These are phyloP conservation scores for Globicephala melas DNA, from an alignment of 2,113 vertebrate genomes.

Conservation along the genomic window DNA sequence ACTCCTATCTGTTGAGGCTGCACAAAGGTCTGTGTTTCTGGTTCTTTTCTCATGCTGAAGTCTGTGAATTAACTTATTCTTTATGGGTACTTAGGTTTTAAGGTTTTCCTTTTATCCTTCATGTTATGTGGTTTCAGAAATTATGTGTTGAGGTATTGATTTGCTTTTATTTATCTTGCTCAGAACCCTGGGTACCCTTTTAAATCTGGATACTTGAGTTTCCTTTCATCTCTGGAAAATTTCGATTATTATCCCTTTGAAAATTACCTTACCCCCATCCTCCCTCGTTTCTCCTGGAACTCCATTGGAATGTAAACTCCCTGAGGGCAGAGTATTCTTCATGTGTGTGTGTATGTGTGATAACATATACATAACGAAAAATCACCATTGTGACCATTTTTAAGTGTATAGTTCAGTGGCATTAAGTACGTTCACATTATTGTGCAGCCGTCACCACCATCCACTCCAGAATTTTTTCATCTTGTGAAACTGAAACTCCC, in stretches of 20 bases:
- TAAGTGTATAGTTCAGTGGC: not conserved
- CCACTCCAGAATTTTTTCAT: not conserved
- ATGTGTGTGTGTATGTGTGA: no score
- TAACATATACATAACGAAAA: no score
- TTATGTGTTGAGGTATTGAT: not conserved
- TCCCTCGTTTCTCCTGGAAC: not conserved
- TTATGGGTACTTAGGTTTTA: no score
- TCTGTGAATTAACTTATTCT: not conserved
- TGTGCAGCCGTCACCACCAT: not conserved
- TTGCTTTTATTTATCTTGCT: not conserved
- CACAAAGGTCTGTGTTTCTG: not conserved
- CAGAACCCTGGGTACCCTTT: not conserved
- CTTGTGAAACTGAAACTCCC: fast-evolving
- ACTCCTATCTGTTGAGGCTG: not conserved
- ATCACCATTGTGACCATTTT: fast-evolving
- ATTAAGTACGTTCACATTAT: fast-evolving
- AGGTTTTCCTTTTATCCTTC: not conserved
- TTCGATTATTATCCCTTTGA: not conserved
- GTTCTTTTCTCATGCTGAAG: not conserved
- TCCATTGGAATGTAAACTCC: not conserved
- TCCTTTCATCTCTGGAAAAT: not conserved
- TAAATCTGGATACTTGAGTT: not conserved
- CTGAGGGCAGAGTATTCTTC: not conserved
- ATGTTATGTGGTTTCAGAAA: not conserved
- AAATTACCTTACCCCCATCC: not conserved